A percentile compares a stretch with the other conserved stretches of the same genome.
phyloP scores from a whole-genome alignment of 35 echinoderm and acorn worm species.

The Heliocidaris erythrogramma region DNA sequence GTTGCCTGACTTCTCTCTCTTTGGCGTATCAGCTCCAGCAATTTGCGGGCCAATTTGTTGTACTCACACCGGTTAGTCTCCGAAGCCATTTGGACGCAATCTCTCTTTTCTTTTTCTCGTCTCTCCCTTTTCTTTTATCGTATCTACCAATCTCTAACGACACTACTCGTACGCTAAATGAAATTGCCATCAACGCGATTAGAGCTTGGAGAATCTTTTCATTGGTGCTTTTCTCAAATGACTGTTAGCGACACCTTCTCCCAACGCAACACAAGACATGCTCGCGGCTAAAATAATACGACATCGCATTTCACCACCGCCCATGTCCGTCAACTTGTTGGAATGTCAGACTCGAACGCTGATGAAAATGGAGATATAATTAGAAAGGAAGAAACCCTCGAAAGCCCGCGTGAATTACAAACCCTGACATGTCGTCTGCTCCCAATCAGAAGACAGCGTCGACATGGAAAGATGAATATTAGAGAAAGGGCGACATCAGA shows the following conservation, averaged over 20 bases:
- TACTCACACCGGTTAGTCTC: conserved; percentile 45
- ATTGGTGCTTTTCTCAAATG: conserved; percentile 45
- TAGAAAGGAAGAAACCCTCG: conserved; percentile 29
- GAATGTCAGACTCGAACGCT: conserved; percentile 36
- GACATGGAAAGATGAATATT: conserved; percentile 20
- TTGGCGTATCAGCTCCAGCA: conserved; percentile 26
- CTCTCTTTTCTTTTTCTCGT: background rate
- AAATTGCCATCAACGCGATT: conserved; percentile 52
- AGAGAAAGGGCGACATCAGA: conserved; percentile 25
- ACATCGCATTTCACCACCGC: conserved; percentile 45
- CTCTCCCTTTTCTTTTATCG: conserved; percentile 18
- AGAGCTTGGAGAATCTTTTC: conserved; percentile 39
- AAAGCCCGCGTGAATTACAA: conserved; percentile 44
- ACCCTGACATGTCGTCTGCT: conserved; percentile 21
- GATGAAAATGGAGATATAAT: conserved; percentile 50
- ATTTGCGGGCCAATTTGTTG: conserved; percentile 53
- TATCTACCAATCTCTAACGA: conserved; percentile 45
- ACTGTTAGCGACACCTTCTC: conserved; percentile 48
- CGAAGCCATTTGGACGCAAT: conserved; percentile 47
- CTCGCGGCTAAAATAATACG: conserved; percentile 42
- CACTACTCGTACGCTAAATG: conserved; percentile 43
- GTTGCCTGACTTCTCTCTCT: background rate
- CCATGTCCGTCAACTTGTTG: conserved; percentile 44
- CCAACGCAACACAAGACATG: conserved; percentile 37
- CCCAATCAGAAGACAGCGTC: background rate